Conservation (phyloP, 2,113 vertebrate genomes). For the Ciconia stormi region DNA sequence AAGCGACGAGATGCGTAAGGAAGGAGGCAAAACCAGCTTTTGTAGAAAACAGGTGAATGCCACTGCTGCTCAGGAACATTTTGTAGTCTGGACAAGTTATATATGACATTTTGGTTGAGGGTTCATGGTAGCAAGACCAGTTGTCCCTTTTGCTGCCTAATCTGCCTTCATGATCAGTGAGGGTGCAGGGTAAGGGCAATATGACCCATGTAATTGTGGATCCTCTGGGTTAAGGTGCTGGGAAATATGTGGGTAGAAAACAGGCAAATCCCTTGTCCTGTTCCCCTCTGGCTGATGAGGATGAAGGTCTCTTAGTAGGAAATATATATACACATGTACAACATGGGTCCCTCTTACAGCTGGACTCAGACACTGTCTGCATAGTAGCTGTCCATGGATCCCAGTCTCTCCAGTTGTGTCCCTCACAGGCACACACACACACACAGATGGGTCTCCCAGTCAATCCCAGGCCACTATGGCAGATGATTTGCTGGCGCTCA, state of each 20-base stretch:
- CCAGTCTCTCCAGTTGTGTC: background rate
- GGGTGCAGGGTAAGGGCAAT: background rate
- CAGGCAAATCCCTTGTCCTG: background rate
- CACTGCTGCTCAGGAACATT: background rate
- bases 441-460: background rate
- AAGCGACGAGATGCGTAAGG: rapidly evolving
- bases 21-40: background rate
- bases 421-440: background rate
- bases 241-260: background rate
- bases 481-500: background rate
- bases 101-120: background rate
- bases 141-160: background rate
- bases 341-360: background rate
- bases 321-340: background rate
- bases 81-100: background rate
- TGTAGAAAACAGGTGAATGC: background rate
- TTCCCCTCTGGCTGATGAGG: background rate
- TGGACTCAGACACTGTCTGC: no score
- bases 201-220: background rate
- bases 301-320: background rate
- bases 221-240: background rate
- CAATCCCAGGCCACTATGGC: no score
- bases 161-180: background rate
- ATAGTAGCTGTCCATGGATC: background rate
- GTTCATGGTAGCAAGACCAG: background rate